A percentile compares a stretch with the other conserved stretches of the same genome.
phyloP scores from a whole-genome alignment of 2,113 vertebrate species.

The Bagarius yarrelli region DNA sequence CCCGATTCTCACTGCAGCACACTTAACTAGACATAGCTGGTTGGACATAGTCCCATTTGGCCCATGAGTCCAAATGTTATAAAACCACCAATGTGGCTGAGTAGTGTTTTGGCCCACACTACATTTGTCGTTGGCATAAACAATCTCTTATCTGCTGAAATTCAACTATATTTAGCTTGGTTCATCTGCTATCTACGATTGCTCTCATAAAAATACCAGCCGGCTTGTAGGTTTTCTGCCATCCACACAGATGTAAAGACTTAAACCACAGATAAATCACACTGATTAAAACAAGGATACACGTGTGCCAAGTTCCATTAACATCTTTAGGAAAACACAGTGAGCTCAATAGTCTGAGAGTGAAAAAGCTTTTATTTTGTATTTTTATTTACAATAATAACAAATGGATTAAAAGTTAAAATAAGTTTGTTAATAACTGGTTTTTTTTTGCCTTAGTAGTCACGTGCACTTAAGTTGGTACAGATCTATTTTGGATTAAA shows the following conservation, averaged over 20 bases:
- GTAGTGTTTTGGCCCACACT: background rate
- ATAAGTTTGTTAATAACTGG: background rate
- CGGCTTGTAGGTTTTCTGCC: background rate
- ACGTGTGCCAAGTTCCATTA: background rate
- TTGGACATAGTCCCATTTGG: background rate
- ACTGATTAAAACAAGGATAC: background rate
- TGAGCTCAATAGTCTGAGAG: background rate
- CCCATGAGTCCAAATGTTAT: background rate
- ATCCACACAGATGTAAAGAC: background rate
- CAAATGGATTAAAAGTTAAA: background rate
- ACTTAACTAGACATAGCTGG: background rate
- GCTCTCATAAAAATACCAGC: background rate
- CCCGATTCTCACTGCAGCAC: background rate
- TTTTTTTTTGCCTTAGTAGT: background rate
- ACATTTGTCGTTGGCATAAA: background rate
- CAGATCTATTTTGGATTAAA: background rate
- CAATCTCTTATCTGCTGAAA: conserved; percentile 7
- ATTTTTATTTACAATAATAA: background rate
- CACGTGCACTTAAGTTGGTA: background rate
- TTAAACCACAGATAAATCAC: background rate
- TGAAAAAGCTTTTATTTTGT: background rate
- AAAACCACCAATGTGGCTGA: background rate
- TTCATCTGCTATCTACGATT: background rate
- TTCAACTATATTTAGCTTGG: background rate
- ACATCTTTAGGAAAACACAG: background rate